Percentiles rank a stretch among this genome's conserved stretches.
These are phyloP conservation scores for Trissolcus brochymenae DNA, from an alignment of 2,888 invertebrate genomes.

Conservation along the genomic window DNA sequence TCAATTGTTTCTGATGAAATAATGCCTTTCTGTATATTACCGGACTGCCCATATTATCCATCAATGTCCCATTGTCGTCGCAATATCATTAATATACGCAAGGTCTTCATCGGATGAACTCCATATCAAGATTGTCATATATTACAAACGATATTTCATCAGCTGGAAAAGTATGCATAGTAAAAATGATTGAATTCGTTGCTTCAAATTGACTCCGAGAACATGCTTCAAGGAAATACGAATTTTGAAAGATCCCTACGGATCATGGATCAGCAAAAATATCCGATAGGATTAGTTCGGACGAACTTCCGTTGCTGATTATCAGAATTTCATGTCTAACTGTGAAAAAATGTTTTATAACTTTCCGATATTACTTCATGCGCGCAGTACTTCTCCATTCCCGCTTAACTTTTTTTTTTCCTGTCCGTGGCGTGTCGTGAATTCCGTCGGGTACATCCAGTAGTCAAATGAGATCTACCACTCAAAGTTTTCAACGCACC, in stretches of 20 bases:
- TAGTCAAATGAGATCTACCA: constrained; percentile 27
- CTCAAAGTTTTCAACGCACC: constrained; percentile 30
- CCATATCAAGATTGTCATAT: too few relatives aligned
- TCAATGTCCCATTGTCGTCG: too few relatives aligned
- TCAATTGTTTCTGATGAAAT: too few relatives aligned
- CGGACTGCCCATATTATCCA: too few relatives aligned
- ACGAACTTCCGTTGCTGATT: neutral
- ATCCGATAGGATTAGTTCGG: neutral
- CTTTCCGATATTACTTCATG: neutral
- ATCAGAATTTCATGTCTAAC: neutral
- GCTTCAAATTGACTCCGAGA: too few relatives aligned
- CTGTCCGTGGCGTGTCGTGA: neutral
- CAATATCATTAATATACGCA: too few relatives aligned
- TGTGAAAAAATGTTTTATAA: neutral
- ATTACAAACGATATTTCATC: too few relatives aligned
- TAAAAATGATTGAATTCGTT: too few relatives aligned
- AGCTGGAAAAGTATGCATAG: too few relatives aligned
- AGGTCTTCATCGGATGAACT: too few relatives aligned
- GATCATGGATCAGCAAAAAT: neutral
- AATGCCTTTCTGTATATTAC: too few relatives aligned
- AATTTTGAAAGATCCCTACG: neutral
- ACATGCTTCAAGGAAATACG: too few relatives aligned
- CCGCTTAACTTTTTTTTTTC: neutral
- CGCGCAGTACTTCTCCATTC: neutral
- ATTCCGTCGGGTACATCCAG: neutral